These are phyloP conservation scores for Pardosa pseudoannulata DNA, from an alignment of 2,888 invertebrate species.

Conservation along the genomic window DNA sequence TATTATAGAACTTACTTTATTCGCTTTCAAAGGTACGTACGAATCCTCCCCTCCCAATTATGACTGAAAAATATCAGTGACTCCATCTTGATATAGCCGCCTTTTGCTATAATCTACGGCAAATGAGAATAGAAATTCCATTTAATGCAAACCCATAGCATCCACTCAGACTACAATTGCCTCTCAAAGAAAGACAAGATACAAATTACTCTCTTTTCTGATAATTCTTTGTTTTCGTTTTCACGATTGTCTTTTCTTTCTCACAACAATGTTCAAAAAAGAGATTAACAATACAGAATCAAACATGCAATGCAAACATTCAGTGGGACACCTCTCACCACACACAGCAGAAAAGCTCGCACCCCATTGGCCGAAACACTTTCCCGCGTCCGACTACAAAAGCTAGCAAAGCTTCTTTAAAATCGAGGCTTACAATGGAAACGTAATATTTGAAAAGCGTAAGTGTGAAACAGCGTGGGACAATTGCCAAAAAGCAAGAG, in stretches of 20 bases:
- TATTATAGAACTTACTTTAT: no score
- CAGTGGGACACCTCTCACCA: neutral
- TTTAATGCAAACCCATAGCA: no score
- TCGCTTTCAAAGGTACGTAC: no score
- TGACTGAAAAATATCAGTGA: no score
- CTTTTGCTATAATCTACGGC: no score
- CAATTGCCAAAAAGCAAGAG: slow-evolving; percentile 35
- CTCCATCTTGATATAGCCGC: no score
- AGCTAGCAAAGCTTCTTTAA: neutral
- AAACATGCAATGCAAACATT: neutral
- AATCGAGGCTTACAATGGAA: slow-evolving; percentile 15
- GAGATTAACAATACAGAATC: neutral
- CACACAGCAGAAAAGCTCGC: neutral
- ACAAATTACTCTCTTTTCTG: neutral
- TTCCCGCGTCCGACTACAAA: neutral
- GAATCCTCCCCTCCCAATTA: no score
- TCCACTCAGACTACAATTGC: neutral
- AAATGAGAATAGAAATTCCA: no score
- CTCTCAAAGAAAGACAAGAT: neutral
- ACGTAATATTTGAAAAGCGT: slow-evolving; percentile 54
- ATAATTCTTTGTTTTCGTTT: no score
- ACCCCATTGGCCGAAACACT: neutral
- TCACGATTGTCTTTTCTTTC: no score
- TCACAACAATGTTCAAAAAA: neutral
- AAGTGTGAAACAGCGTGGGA: slow-evolving; percentile 6